phyloP scores from a whole-genome alignment of 1,140 invertebrate species.

The Luehdorfia chinensis region DNA sequence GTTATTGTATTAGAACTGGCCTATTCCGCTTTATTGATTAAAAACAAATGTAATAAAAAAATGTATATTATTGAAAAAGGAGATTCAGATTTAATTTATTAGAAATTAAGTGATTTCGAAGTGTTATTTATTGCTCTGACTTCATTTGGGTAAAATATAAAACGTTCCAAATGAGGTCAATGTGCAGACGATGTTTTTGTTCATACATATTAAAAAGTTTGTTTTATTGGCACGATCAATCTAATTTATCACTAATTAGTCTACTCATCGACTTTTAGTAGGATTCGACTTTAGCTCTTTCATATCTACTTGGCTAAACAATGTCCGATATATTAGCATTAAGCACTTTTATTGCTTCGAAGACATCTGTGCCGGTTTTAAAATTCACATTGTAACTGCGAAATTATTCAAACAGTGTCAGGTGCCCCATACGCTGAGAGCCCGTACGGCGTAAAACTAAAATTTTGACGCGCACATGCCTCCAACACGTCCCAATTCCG shows the following conservation, averaged over 20 bases:
- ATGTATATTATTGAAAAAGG: too few species aligned
- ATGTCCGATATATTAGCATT: too few species aligned
- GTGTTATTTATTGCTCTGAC: conserved; percentile 8
- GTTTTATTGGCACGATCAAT: conserved; percentile 4
- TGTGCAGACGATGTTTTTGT: conserved; percentile 10
- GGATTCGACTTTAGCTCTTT: too few species aligned
- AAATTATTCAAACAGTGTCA: conserved; percentile 67
- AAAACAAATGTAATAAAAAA: too few species aligned
- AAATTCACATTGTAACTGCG: conserved; percentile 61
- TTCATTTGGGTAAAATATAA: neutral
- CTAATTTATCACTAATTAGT: conserved; percentile 1
- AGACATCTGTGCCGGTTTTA: too few species aligned
- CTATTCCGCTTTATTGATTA: too few species aligned
- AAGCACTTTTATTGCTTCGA: too few species aligned
- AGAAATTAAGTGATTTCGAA: conserved; percentile 12
- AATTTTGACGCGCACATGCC: conserved; percentile 23
- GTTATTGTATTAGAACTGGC: too few species aligned
- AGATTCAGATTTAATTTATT: conserved; percentile 5
- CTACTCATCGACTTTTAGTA: too few species aligned
- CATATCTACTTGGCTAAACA: too few species aligned
- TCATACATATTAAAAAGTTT: conserved; percentile 7
- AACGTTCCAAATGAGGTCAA: conserved; percentile 1
- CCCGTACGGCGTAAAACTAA: conserved; percentile 39
- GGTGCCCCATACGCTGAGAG: conserved; percentile 39
- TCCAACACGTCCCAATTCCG: too few species aligned